Percentiles rank a stretch among this genome's conserved stretches.
Evolutionary conservation across 2,888 invertebrate species (phyloP).

Genomic region (Chloroclysta siterata): DNA sequence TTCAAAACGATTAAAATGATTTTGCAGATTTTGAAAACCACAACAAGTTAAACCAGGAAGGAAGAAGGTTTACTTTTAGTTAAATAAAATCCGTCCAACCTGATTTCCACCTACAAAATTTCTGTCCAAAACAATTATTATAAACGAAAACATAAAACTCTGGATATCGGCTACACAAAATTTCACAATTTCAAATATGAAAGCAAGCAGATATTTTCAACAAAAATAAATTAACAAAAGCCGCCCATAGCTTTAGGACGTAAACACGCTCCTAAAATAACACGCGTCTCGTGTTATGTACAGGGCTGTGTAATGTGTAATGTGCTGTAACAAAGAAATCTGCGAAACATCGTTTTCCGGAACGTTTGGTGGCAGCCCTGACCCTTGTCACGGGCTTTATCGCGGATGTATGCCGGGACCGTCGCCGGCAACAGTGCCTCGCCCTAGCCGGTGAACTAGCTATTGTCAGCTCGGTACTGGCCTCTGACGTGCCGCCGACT

Average conservation of each 20-base stretch:
- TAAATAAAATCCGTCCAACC: too few species aligned
- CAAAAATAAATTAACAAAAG: slow-evolving; percentile 18
- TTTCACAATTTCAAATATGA: not conserved
- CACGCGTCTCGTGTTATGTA: not conserved
- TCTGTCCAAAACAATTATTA: slow-evolving; percentile 7
- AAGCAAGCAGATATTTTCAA: slow-evolving; percentile 5
- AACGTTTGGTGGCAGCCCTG: slow-evolving; percentile 25
- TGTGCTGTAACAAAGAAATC: slow-evolving; percentile 28
- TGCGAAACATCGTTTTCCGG: slow-evolving; percentile 27
- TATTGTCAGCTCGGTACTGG: not conserved
- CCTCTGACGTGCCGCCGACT: not conserved
- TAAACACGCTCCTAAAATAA: too few species aligned
- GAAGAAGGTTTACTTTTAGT: too few species aligned
- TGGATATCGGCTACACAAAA: slow-evolving; percentile 10
- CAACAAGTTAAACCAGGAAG: too few species aligned
- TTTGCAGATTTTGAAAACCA: too few species aligned
- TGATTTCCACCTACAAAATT: not conserved
- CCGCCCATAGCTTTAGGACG: slow-evolving; percentile 11
- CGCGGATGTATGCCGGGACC: slow-evolving; percentile 11
- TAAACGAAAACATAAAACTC: slow-evolving; percentile 11
- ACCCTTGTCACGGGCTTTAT: slow-evolving; percentile 26
- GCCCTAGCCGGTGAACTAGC: not conserved
- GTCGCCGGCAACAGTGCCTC: not conserved
- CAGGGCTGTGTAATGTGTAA: not conserved
- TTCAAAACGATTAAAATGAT: too few species aligned